These are phyloP conservation scores for Pseudomyrmex concolor DNA, from an alignment of 1,140 invertebrate species.

Conservation along the genomic window DNA sequence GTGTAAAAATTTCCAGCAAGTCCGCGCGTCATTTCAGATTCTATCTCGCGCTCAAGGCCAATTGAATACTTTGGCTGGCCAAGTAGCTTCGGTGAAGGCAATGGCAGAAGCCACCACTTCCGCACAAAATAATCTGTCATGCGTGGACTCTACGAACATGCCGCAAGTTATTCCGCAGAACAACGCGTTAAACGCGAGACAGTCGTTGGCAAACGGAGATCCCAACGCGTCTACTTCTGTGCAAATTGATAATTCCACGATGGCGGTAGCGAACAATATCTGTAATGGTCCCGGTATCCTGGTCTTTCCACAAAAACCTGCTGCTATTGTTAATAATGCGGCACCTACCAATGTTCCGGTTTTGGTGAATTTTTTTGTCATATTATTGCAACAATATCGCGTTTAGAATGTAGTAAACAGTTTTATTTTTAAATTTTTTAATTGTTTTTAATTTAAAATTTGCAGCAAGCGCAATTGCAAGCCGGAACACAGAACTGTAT, in stretches of 20 bases:
- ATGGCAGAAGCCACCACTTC: constrained; percentile 77
- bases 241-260: constrained; percentile 79
- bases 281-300: constrained; percentile 86
- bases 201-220: constrained; percentile 77
- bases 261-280: constrained; percentile 80
- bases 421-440: background rate
- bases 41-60: constrained; percentile 83
- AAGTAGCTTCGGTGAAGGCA: constrained; percentile 78
- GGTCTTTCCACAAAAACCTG: constrained; percentile 85
- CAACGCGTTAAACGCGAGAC: constrained; percentile 75
- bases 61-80: constrained; percentile 78
- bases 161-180: constrained; percentile 75
- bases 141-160: constrained; percentile 76
- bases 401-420: background rate
- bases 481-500: constrained; percentile 81
- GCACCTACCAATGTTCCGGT: constrained; percentile 86
- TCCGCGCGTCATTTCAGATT: constrained; percentile 74
- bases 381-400: background rate
- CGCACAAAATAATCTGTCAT: constrained; percentile 76
- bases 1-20: constrained; percentile 39
- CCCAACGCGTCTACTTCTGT: constrained; percentile 78
- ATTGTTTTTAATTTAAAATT: constrained; percentile 60
- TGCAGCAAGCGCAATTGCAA: constrained; percentile 87
- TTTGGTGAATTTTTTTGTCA: constrained; percentile 81
- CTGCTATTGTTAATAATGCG: constrained; percentile 78